Percentiles rank a stretch among this genome's conserved stretches.
Conservation (phyloP, 1,140 invertebrate species). For the Parapsyche elsis region DNA sequence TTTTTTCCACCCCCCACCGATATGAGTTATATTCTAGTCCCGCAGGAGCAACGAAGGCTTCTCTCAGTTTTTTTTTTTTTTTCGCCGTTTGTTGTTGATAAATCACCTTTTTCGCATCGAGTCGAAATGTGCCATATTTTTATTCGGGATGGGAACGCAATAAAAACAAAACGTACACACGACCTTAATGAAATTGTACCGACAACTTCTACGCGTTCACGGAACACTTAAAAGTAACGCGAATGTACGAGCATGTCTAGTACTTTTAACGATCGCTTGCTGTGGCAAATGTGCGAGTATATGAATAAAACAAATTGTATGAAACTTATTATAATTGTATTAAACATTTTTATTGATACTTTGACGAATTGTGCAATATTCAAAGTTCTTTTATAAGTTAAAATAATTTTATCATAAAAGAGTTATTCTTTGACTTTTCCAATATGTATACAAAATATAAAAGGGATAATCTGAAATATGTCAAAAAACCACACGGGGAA, state of each 20-base stretch:
- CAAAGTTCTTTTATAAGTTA: too few species aligned
- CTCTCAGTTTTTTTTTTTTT: background rate
- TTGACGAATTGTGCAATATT: too few species aligned
- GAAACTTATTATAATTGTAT: too few species aligned
- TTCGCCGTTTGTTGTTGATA: conserved; percentile 22
- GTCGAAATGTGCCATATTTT: conserved; percentile 24
- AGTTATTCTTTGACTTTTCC: too few species aligned
- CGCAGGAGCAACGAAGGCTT: background rate
- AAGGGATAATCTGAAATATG: conserved; percentile 19
- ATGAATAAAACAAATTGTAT: too few species aligned
- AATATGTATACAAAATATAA: background rate
- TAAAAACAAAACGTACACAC: conserved; percentile 11
- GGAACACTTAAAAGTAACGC: too few species aligned
- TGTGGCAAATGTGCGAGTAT: too few species aligned
- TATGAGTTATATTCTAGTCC: background rate
- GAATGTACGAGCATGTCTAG: too few species aligned
- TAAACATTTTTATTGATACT: too few species aligned
- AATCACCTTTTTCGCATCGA: conserved; percentile 15
- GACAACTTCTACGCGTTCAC: background rate
- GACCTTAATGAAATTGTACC: conserved; percentile 6
- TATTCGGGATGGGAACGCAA: background rate
- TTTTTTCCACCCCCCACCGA: background rate
- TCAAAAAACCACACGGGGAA: conserved; percentile 3
- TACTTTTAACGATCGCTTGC: too few species aligned
- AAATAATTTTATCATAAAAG: too few species aligned